Evolutionary conservation across 1,140 invertebrate species (phyloP), one percentile per base, ranked within the genome.

Genomic region (Ostrea denselamellosa): DNA sequence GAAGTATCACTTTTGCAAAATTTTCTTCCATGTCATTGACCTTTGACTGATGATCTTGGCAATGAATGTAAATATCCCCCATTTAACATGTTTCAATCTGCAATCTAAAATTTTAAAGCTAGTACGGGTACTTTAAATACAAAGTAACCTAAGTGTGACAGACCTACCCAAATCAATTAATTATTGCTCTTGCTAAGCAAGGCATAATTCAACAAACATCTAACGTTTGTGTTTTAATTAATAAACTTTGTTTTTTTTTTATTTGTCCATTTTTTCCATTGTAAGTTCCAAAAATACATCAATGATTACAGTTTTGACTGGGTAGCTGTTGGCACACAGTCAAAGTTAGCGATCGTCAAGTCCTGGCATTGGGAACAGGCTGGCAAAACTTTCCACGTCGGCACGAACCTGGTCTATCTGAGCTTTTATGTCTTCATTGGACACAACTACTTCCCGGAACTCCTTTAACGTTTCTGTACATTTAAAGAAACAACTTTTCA

Each of bases 311-410:
- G 12, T 7, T 71, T 85, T 10, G 52, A 25, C 8, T 52, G 25
- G n/a, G 54, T 34, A 77, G 25, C 22, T 22, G 14, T 34, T 51
- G 17, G 25, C 17, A 22, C 22, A 17, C n/a, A 44, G 14, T 25
- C 10, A 77, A 3, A 22, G 3, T 89, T 91, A 93, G 90, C 91
- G 88, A 14, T 92, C 91, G 22, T 90, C 92, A 85, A 93, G 89
- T 62, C 98, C 98, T 34, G 98, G 98, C 92, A 99, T 95, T 0
- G 96, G 96, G 95, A 98, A 99, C 90, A 96, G 93, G 81, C 93
- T 93, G 68, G 98, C 97, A 95, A 97, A 99, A 0, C 94, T 92
- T 94, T 97, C 97, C 0, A 99, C 96, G 94, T 97, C 95, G 12
- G 96, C 93, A 88, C 95, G 96, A 9, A 99, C 95, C 14, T 93